phyloP scores from a whole-genome alignment of 2,888 invertebrate genomes.

The Synanthedon myopaeformis region DNA sequence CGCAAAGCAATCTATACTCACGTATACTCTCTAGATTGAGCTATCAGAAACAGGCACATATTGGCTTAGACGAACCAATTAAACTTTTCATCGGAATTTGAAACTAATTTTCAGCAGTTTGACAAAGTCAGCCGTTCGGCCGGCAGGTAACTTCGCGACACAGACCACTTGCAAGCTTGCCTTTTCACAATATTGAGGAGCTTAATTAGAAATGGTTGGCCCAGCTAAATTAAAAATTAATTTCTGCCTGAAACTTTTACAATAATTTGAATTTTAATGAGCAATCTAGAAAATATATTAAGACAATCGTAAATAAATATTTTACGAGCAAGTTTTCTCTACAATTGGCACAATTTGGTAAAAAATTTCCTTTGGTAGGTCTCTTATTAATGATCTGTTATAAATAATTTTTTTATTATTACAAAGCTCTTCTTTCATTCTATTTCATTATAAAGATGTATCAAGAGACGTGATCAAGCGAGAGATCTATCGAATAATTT shows the following conservation, averaged over 20 bases:
- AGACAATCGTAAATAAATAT: no score
- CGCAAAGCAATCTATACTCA: constrained; percentile 6
- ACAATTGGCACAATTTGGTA: no score
- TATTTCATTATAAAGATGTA: no score
- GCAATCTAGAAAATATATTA: background rate
- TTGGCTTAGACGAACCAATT: constrained; percentile 62
- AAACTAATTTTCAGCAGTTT: constrained; percentile 65
- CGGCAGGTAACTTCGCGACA: constrained; percentile 42
- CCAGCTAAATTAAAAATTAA: background rate
- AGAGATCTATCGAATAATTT: no score
- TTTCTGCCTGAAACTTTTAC: background rate
- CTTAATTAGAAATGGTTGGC: constrained; percentile 29
- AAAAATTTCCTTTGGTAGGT: no score
- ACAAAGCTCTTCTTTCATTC: no score
- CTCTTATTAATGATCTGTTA: no score
- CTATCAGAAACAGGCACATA: constrained; percentile 43
- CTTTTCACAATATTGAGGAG: constrained; percentile 33
- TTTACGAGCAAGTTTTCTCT: no score
- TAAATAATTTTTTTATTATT: no score
- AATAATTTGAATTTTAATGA: background rate
- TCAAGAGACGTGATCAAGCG: no score
- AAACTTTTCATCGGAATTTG: constrained; percentile 64
- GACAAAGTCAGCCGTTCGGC: constrained; percentile 54
- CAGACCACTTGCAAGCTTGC: constrained; percentile 12
- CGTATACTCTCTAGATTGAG: constrained; percentile 36